Conservation (phyloP, 2,797 vertebrate species). For the Hypotaenidia philippensis region DNA sequence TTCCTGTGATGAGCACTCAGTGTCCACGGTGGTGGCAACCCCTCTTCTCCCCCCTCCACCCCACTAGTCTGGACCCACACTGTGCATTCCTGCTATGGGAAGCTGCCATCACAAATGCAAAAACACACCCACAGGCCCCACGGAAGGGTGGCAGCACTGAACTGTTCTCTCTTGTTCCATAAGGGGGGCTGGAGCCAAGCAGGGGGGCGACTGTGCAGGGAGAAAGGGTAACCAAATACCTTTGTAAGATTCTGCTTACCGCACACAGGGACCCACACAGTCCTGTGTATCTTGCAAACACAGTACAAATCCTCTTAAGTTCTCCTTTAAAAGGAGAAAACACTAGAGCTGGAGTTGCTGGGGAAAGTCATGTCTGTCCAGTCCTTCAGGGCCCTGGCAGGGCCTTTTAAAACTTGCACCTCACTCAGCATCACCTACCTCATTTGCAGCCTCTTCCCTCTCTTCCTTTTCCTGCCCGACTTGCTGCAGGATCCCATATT, state of each 20-base stretch:
- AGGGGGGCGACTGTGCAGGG: fast-evolving
- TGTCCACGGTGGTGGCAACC: fast-evolving
- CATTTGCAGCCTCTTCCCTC: background rate
- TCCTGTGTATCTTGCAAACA: background rate
- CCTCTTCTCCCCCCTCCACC: background rate
- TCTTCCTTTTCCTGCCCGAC: background rate
- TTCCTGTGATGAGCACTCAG: background rate
- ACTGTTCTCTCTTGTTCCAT: background rate
- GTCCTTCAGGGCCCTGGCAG: background rate
- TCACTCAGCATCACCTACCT: background rate
- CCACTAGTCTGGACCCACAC: background rate
- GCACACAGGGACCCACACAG: background rate
- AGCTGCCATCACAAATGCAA: background rate
- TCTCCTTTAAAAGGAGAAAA: constrained; percentile 1
- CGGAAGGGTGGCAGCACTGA: background rate
- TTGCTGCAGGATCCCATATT: background rate
- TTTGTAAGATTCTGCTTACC: background rate
- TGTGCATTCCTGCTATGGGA: background rate
- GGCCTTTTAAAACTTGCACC: background rate
- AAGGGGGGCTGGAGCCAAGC: background rate
- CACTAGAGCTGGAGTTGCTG: background rate
- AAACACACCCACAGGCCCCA: background rate
- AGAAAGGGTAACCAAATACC: background rate
- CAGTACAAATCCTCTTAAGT: background rate
- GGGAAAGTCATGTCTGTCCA: background rate